These are phyloP conservation scores for Diorhabda sublineata DNA, from an alignment of 1,140 invertebrate genomes.

Conservation along the genomic window DNA sequence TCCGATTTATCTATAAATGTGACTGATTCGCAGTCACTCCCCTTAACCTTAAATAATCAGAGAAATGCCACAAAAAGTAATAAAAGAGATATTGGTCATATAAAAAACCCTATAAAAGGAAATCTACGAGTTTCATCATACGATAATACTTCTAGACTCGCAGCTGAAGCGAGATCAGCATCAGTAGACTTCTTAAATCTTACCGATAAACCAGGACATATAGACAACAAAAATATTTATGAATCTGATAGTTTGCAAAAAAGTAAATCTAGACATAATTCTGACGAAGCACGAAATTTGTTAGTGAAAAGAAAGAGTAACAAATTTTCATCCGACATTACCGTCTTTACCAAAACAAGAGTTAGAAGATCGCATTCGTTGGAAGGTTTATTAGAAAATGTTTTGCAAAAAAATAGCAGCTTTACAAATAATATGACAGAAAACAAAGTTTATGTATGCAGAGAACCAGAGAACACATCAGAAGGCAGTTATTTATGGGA, in stretches of 20 bases:
- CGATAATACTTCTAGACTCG: constrained; percentile 51
- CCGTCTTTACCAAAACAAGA: constrained; percentile 22
- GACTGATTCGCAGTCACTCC: constrained; percentile 21
- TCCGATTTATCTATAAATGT: constrained; percentile 63
- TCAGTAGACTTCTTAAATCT: constrained; percentile 63
- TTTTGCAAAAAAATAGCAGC: constrained; percentile 42
- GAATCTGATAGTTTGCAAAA: constrained; percentile 62
- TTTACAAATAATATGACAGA: constrained; percentile 8
- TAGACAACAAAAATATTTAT: constrained; percentile 74
- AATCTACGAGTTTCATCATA: constrained; percentile 31
- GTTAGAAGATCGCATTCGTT: constrained; percentile 55
- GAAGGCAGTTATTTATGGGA: constrained; percentile 72
- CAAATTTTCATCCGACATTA: constrained; percentile 38
- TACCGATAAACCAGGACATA: constrained; percentile 63
- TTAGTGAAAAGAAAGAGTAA: constrained; percentile 50
- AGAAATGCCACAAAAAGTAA: constrained; percentile 54
- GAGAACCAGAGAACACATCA: constrained; percentile 17
- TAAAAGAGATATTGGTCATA: constrained; percentile 71
- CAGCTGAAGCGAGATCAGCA: constrained; percentile 60
- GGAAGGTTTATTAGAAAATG: constrained; percentile 61
- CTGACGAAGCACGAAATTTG: constrained; percentile 46
- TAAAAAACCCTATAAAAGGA: constrained; percentile 70
- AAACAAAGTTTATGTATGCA: constrained; percentile 3
- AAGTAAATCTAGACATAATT: constrained; percentile 50
- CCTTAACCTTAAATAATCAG: constrained; percentile 61